Evolutionary conservation across 2,113 vertebrate genomes (phyloP).

Genomic region (Pseudopipra pipra): DNA sequence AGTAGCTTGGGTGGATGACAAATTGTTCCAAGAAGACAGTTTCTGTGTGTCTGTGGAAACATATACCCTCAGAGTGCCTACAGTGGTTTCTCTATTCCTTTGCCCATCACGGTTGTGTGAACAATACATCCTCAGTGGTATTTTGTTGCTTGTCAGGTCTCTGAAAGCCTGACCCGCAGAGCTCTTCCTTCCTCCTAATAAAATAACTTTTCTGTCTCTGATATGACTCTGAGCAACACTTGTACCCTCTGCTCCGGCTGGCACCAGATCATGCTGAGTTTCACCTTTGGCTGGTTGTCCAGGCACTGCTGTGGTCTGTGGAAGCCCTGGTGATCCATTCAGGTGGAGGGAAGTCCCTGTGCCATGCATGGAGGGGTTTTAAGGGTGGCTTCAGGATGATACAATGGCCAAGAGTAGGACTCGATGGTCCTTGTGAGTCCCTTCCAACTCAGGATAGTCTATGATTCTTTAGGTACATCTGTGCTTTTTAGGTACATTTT

Average conservation of each 20-base stretch:
- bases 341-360: background rate
- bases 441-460: background rate
- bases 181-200: background rate
- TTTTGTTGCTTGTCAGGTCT: background rate
- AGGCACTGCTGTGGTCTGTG: background rate
- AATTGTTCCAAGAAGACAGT: background rate
- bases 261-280: background rate
- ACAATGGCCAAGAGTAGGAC: background rate
- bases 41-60: slow-evolving; percentile 2
- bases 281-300: background rate
- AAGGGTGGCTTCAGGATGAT: background rate
- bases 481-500: background rate
- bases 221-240: background rate
- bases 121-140: background rate
- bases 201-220: background rate
- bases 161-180: background rate
- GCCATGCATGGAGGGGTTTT: background rate
- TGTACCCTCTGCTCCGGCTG: background rate
- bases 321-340: background rate
- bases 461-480: background rate
- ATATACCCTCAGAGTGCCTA: background rate
- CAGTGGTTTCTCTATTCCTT: slow-evolving; percentile 7
- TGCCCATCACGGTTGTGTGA: background rate
- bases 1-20: slow-evolving; percentile 19
- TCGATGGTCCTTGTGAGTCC: background rate